Evolutionary conservation across 1,140 invertebrate species (phyloP).

Genomic region (Philotrypesis tridentata): DNA sequence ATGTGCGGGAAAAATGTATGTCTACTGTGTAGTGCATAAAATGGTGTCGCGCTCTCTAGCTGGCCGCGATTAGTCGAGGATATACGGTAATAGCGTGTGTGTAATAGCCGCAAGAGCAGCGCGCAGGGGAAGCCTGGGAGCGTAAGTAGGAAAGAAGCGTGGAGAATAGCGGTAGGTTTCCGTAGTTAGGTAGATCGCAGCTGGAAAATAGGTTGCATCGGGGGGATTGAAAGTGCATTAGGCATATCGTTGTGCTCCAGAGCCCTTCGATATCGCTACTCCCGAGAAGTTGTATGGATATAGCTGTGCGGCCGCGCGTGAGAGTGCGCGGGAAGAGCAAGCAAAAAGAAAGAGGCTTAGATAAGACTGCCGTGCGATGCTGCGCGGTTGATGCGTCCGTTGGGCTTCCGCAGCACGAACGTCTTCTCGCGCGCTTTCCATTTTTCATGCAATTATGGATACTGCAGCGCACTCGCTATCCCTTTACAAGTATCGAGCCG

Average conservation of each 20-base stretch:
- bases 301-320: too few species aligned
- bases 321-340: too few species aligned
- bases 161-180: not conserved
- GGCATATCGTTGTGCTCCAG: conserved; percentile 14
- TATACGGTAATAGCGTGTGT: too few species aligned
- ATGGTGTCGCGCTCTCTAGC: too few species aligned
- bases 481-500: too few species aligned
- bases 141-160: not conserved
- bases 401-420: not conserved
- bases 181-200: not conserved
- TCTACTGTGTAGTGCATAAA: too few species aligned
- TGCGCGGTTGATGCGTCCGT: not conserved
- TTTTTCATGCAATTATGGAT: not conserved
- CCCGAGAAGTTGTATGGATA: not conserved
- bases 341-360: not conserved
- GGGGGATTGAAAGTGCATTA: conserved; percentile 37
- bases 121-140: not conserved
- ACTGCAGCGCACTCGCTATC: too few species aligned
- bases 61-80: too few species aligned
- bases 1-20: too few species aligned
- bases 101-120: not conserved
- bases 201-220: conserved; percentile 28
- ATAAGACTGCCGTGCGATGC: not conserved
- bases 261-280: not conserved
- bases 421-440: not conserved